Percentiles rank a stretch among this genome's conserved stretches.
phyloP scores from a whole-genome alignment of 2,797 vertebrate species.

The Corythornis leucogaster region DNA sequence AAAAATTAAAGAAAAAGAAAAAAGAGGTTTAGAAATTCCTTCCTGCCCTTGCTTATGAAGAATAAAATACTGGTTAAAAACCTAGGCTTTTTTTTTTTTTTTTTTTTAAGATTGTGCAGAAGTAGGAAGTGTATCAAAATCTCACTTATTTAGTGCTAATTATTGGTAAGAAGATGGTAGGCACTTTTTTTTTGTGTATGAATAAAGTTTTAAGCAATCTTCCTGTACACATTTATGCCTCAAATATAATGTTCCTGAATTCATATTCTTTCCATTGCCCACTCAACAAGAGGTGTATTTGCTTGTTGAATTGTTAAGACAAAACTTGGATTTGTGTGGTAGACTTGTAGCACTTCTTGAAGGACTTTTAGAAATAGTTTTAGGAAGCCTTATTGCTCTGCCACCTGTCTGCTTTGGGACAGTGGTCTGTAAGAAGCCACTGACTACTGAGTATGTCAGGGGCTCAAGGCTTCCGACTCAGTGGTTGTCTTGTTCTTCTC shows the following conservation, averaged over 20 bases:
- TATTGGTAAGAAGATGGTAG: conserved; percentile 22
- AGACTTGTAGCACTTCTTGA: background rate
- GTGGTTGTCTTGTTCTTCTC: background rate
- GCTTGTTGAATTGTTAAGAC: background rate
- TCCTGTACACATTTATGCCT: background rate
- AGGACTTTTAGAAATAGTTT: background rate
- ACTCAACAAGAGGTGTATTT: background rate
- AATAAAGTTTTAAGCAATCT: conserved; percentile 21
- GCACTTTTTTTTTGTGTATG: conserved; percentile 5
- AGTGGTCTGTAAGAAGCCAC: background rate
- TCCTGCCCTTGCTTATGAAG: background rate
- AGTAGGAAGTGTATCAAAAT: background rate
- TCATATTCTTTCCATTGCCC: conserved; percentile 1
- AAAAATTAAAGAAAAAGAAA: background rate
- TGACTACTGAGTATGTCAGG: fast-evolving
- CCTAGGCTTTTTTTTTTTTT: background rate
- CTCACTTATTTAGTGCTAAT: background rate
- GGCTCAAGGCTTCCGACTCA: background rate
- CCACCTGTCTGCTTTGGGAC: fast-evolving
- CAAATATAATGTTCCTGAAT: background rate
- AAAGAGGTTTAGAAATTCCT: background rate
- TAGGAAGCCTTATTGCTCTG: background rate
- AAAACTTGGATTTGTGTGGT: background rate
- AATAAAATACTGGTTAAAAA: background rate
- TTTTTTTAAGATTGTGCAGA: background rate